A percentile compares a stretch with the other conserved stretches of the same genome.
Conservation (phyloP, 2,113 vertebrate genomes). For the Coptodon rendalli region DNA sequence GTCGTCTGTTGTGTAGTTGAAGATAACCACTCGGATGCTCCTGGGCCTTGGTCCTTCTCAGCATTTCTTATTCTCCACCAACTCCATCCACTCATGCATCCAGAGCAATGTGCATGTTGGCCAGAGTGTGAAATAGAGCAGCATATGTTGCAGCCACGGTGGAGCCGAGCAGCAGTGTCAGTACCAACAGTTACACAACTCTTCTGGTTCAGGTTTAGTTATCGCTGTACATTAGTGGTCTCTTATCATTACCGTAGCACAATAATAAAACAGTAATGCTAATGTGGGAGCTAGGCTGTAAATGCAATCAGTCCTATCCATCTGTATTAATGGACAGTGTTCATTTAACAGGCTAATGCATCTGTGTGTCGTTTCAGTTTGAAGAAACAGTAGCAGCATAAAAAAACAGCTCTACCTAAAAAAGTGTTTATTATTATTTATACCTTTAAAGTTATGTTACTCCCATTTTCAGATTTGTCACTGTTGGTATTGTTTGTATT, state of each 20-base stretch:
- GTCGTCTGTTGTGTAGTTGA: neutral
- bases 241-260: neutral
- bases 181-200: neutral
- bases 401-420: neutral
- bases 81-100: neutral
- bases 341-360: neutral
- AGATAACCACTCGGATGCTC: neutral
- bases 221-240: neutral
- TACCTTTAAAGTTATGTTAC: rapidly evolving
- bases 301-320: neutral
- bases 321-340: neutral
- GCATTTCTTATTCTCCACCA: neutral
- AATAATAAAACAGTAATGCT: neutral
- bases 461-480: neutral
- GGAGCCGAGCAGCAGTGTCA: neutral
- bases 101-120: neutral
- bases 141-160: neutral
- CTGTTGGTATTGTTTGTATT: neutral
- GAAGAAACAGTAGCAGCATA: neutral
- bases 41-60: neutral
- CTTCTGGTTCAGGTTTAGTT: neutral
- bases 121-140: rapidly evolving
- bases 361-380: neutral
- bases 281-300: neutral
- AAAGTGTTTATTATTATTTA: neutral